Base-by-base conservation (phyloP, 1,140 invertebrate genomes). In the Cheumatopsyche charites region DNA sequence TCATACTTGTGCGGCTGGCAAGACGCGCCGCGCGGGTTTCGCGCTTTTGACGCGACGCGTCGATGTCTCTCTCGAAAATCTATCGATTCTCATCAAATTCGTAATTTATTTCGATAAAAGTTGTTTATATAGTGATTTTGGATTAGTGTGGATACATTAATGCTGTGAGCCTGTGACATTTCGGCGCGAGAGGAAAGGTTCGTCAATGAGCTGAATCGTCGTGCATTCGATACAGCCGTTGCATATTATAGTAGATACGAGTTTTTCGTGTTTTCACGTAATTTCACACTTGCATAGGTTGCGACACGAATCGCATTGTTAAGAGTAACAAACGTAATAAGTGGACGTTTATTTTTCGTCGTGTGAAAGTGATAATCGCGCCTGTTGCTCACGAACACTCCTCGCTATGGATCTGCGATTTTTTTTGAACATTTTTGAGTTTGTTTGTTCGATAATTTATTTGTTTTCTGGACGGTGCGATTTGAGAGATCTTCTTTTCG, bases 21-120 rank as follows among this genome's bases (percentile, higher is more conserved):
- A 47, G 73, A 75, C 73, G 73, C 55, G 62, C 19, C 61, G 36
- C 42, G 62, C 70, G 70, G 73, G 65, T 72, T 70, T 63, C 67
- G 63, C 47, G 73, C 62, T 62, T n/a, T n/a, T 65, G 15, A 23
- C 41, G 21, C 12, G 29, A 26, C 62, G 63, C 73, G 69, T 74
- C 62, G 58, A 52, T 71, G 42, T 74, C 68, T 71, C 65, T n/a
- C n/a, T n/a, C n/a, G n/a, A n/a, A n/a, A n/a, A n/a, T n/a, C 12
- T 3, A n/a, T 7, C 41, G 62, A 17, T 15, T 13, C 6, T 12
- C n/a, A 21, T 19, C 55, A 19, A n/a, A 23, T 19, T 23, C 55
- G 23, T 12, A 13, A 36, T 6, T 63, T n/a, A 3, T 61, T 61
- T 3, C 17, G n/a, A n/a, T n/a, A n/a, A n/a, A n/a, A n/a, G n/a